Evolutionary conservation across 2,888 invertebrate species (phyloP).

Genomic region (Mimachlamys varia): DNA sequence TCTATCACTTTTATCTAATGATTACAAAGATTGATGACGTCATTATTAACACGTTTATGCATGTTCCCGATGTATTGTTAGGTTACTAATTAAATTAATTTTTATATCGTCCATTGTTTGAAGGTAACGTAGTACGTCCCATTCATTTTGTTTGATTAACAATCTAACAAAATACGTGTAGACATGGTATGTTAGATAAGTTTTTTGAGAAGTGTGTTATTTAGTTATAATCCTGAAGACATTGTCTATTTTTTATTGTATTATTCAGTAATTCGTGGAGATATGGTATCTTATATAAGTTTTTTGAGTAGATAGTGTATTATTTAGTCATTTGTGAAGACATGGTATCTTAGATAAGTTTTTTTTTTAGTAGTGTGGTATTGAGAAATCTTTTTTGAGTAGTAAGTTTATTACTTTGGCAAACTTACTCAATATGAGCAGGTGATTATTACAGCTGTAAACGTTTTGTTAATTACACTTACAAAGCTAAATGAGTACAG

Average conservation of each 20-base stretch:
- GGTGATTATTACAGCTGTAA: neutral
- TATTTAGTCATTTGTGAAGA: neutral
- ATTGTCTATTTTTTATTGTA: no score
- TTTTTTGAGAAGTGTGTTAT: no score
- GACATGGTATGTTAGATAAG: neutral
- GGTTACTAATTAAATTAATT: neutral
- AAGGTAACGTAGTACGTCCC: neutral
- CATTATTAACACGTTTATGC: neutral
- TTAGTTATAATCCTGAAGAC: no score
- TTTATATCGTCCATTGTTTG: neutral
- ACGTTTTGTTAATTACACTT: neutral
- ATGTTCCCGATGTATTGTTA: neutral
- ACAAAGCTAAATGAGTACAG: neutral
- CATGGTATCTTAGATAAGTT: neutral
- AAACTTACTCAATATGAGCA: neutral
- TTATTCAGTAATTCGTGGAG: no score
- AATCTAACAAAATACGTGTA: neutral
- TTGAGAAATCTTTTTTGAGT: neutral
- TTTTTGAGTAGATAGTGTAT: no score
- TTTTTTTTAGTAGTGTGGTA: no score
- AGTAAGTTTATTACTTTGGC: neutral
- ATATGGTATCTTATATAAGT: no score
- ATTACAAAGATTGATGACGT: neutral
- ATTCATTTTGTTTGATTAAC: neutral
- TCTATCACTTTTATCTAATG: neutral